phyloP scores from a whole-genome alignment of 2,888 invertebrate species.

The Gnatocerus cornutus region DNA sequence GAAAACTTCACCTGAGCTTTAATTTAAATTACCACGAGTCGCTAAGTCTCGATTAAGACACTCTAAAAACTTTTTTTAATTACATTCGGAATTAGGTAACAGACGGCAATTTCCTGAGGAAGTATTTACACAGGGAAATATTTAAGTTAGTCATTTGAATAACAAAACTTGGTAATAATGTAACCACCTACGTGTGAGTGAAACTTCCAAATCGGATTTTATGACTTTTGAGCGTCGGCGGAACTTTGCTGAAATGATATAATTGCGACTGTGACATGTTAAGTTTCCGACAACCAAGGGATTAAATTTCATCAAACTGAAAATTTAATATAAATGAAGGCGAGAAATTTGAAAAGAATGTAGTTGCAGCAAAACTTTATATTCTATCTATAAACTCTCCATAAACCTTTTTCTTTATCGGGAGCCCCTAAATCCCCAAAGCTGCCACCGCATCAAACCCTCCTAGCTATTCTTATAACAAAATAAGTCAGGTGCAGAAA shows the following conservation, averaged over 20 bases:
- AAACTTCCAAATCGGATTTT: neutral
- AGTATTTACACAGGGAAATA: neutral
- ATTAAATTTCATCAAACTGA: too few relatives aligned
- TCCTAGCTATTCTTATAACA: too few relatives aligned
- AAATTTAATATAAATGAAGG: too few relatives aligned
- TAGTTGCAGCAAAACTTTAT: too few relatives aligned
- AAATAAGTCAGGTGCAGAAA: too few relatives aligned
- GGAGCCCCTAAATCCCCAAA: too few relatives aligned
- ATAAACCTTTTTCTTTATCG: too few relatives aligned
- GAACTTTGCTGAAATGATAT: neutral
- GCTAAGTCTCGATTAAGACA: constrained; percentile 14
- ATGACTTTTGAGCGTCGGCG: neutral
- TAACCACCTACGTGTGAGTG: neutral
- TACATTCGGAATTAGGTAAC: constrained; percentile 15
- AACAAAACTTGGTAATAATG: neutral
- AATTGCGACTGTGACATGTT: neutral
- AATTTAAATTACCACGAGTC: constrained; percentile 33
- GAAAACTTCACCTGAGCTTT: constrained; percentile 40
- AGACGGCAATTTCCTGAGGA: too few relatives aligned
- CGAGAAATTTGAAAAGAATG: too few relatives aligned
- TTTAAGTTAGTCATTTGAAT: constrained; percentile 13
- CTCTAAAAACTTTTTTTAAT: constrained; percentile 30
- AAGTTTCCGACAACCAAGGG: too few relatives aligned
- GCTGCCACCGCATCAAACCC: too few relatives aligned
- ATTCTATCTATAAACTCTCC: too few relatives aligned